Base-by-base conservation (phyloP, 35 echinoderm and acorn worm genomes). In the Acanthaster planci region DNA sequence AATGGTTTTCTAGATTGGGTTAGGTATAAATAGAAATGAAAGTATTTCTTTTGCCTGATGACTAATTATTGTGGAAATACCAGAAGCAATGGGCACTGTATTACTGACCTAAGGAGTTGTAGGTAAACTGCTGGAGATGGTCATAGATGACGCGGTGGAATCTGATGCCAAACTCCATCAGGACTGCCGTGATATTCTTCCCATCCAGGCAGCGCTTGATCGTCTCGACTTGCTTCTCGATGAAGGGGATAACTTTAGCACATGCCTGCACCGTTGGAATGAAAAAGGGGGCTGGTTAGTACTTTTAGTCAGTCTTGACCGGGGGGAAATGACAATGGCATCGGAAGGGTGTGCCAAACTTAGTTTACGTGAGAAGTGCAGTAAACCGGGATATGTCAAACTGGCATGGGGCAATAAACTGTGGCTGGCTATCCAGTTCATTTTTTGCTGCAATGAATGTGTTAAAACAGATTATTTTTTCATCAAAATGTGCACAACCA, bases 131-230 rank as follows among this genome's bases (percentile, higher is more conserved):
- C 59, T 97, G 95, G 14, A 97, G 88, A 80, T 97, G 95, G 76
- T 97, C 95, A 16, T 84, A 92, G 52, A 97, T 87, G 7, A 93
- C 91, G 52, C 91, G 51, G 77, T 97, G 95, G 72, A 97, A 93
- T 76, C 95, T 55, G 14, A 97, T 93, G 27, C 95, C 95, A 90
- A 97, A 93, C 84, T 97, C 95, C 37, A 89, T 54, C 44, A 93
- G 57, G 26, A 93, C 88, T 35, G 91, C 84, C 17, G 88, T 90
- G 85, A 97, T 85, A 72, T 97, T 97, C 81, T 97, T 97, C 16
- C 95, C 95, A 85, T 97, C 95, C 52, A 97, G 68, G 56, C 90
- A 90, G 7, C 56, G 57, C 64, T 91, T 97, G 23, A 97, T 90
- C 0, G 84, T 89, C 1, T 85, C 76, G 16, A 92, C 91, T 72